Percentiles rank a stretch among this genome's conserved stretches.
phyloP scores from a whole-genome alignment of 2,797 vertebrate species.

The Epinephelus malabaricus region DNA sequence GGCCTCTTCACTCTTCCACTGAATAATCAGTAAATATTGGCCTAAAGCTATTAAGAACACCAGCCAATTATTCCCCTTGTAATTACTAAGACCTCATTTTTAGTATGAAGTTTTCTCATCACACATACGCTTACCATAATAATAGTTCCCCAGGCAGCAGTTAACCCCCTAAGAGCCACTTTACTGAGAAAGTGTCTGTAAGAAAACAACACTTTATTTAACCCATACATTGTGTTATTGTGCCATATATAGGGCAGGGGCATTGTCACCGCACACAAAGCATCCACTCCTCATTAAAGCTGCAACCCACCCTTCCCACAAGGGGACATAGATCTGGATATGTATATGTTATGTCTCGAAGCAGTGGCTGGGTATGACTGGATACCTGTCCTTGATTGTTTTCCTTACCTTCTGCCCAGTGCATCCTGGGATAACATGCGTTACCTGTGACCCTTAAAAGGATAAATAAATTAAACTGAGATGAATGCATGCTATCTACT shows the following conservation, averaged over 20 bases:
- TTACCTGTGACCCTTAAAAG: neutral
- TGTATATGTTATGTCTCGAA: neutral
- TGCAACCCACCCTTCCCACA: slow-evolving; percentile 7
- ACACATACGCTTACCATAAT: slow-evolving; percentile 54
- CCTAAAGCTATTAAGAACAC: slow-evolving; percentile 68
- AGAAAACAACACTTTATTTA: slow-evolving; percentile 30
- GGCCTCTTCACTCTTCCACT: slow-evolving; percentile 56
- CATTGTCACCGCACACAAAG: neutral
- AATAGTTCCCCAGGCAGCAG: slow-evolving; percentile 59
- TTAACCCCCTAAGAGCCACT: slow-evolving; percentile 54
- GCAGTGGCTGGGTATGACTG: neutral
- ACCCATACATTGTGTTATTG: neutral
- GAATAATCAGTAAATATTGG: slow-evolving; percentile 76
- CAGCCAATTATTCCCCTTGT: slow-evolving; percentile 75
- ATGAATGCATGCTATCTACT: slow-evolving; percentile 1
- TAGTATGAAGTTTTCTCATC: slow-evolving; percentile 53
- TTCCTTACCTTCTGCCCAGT: neutral
- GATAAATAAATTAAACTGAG: slow-evolving; percentile 13
- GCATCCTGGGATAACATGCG: slow-evolving; percentile 4
- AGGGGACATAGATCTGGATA: neutral
- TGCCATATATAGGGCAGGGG: neutral
- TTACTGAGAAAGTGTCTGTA: slow-evolving; percentile 22
- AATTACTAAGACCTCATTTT: slow-evolving; percentile 73
- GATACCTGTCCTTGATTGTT: slow-evolving; percentile 5
- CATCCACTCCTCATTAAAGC: slow-evolving; percentile 32